These are phyloP conservation scores for Jaculus jaculus DNA, from an alignment of 2,113 vertebrate genomes.

Conservation along the genomic window DNA sequence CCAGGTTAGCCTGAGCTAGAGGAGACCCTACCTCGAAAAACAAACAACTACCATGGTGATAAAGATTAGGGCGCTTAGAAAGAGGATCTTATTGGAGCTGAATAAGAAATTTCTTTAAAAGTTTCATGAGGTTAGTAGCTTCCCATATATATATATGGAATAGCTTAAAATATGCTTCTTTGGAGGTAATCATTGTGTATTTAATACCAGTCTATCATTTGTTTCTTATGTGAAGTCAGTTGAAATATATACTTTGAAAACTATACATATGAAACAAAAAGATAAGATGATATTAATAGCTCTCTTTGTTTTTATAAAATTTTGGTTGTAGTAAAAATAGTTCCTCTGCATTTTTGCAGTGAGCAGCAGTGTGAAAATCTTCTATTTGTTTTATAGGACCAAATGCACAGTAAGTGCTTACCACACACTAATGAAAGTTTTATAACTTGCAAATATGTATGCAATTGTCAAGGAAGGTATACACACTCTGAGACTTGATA, in stretches of 20 bases:
- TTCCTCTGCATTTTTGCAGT: conserved; percentile 48
- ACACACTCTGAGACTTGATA: conserved; percentile 28
- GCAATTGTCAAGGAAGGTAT: not conserved
- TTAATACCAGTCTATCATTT: not conserved
- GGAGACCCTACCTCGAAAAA: no score
- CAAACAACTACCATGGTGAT: not conserved
- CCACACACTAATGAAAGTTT: conserved; percentile 11
- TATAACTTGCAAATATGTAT: conserved; percentile 13
- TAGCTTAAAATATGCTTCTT: conserved; percentile 33
- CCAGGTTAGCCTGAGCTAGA: no score
- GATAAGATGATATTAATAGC: not conserved
- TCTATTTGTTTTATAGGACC: not conserved
- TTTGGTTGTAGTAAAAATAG: conserved; percentile 5
- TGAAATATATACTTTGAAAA: conserved; percentile 43
- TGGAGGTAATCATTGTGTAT: not conserved
- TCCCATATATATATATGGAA: not conserved
- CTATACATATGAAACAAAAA: not conserved
- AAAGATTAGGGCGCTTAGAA: not conserved
- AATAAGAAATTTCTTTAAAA: not conserved
- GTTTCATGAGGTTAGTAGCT: not conserved
- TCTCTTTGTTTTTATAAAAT: conserved; percentile 51
- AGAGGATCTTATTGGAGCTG: not conserved
- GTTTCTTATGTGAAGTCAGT: conserved; percentile 23
- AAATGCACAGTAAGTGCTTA: conserved; percentile 33
- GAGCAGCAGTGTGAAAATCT: not conserved